These are phyloP conservation scores for Cyclargus thomasi DNA, from an alignment of 1,140 invertebrate genomes.

Conservation along the genomic window DNA sequence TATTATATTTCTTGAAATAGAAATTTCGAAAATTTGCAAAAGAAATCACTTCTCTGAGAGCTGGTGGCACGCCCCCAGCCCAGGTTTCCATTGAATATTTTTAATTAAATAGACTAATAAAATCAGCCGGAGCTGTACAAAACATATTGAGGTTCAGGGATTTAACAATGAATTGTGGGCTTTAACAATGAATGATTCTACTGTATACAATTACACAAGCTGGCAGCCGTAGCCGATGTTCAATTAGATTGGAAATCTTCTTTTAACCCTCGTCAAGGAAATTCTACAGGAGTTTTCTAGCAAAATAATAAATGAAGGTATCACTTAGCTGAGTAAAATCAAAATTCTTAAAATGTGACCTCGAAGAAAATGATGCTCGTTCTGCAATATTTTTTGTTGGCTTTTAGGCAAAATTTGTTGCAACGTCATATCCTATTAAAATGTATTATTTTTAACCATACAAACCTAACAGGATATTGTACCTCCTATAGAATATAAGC, in stretches of 20 bases:
- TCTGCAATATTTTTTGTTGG: no score
- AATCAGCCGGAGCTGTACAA: background rate
- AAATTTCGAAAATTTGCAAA: no score
- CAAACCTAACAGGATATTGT: no score
- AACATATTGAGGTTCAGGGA: background rate
- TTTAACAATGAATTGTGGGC: conserved; percentile 1
- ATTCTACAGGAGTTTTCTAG: conserved; percentile 28
- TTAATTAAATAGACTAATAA: background rate
- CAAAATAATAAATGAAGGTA: conserved; percentile 30
- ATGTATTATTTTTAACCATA: no score
- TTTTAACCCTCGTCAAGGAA: conserved; percentile 35
- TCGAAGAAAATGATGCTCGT: no score
- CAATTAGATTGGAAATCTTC: conserved; percentile 32
- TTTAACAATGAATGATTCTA: background rate
- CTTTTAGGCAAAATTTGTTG: no score
- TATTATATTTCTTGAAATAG: no score
- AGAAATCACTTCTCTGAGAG: no score
- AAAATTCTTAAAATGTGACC: conserved; percentile 9
- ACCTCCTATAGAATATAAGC: no score
- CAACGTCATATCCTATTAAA: no score
- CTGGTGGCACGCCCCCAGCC: no score
- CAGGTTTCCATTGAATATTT: background rate
- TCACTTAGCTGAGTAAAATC: conserved; percentile 27
- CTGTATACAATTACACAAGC: conserved; percentile 26
- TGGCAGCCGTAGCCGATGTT: conserved; percentile 26